These are phyloP conservation scores for Serinus canaria DNA, from an alignment of 2,113 vertebrate genomes.

Conservation along the genomic window DNA sequence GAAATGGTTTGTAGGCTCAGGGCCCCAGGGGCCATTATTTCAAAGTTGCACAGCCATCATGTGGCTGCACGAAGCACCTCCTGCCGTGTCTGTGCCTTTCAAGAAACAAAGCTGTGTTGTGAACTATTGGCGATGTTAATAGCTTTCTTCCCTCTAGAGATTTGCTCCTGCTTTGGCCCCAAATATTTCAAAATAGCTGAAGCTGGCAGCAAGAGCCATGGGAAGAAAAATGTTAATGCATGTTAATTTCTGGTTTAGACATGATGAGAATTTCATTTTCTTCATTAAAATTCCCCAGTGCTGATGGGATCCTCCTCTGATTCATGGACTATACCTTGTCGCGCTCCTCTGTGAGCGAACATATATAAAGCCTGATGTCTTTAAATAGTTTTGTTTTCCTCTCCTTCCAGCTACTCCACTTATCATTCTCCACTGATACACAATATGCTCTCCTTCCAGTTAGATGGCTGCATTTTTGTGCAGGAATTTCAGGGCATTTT, in stretches of 20 bases:
- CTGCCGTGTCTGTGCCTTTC: slow-evolving; percentile 41
- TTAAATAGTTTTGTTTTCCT: neutral
- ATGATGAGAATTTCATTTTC: slow-evolving; percentile 64
- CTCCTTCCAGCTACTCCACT: neutral
- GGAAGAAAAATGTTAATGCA: slow-evolving; percentile 50
- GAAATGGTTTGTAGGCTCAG: slow-evolving; percentile 29
- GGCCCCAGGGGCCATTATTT: slow-evolving; percentile 49
- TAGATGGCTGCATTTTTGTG: neutral
- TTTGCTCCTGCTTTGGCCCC: slow-evolving; percentile 49
- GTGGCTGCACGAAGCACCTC: neutral
- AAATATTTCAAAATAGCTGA: slow-evolving; percentile 64
- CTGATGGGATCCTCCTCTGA: neutral
- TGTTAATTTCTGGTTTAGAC: slow-evolving; percentile 58
- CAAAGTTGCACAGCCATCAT: neutral
- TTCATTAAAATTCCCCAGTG: slow-evolving; percentile 51
- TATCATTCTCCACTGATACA: neutral
- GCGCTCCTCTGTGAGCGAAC: neutral
- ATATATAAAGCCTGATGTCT: neutral
- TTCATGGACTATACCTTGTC: slow-evolving; percentile 11
- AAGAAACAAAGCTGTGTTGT: slow-evolving; percentile 58
- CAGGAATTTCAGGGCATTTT: neutral
- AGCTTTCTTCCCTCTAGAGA: slow-evolving; percentile 47
- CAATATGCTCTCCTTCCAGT: neutral
- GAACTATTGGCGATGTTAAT: slow-evolving; percentile 45
- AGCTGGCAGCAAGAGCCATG: slow-evolving; percentile 47